Evolutionary conservation across 2,888 invertebrate genomes (phyloP), one percentile per base, ranked within the genome.

Genomic region (Apoderus coryli): DNA sequence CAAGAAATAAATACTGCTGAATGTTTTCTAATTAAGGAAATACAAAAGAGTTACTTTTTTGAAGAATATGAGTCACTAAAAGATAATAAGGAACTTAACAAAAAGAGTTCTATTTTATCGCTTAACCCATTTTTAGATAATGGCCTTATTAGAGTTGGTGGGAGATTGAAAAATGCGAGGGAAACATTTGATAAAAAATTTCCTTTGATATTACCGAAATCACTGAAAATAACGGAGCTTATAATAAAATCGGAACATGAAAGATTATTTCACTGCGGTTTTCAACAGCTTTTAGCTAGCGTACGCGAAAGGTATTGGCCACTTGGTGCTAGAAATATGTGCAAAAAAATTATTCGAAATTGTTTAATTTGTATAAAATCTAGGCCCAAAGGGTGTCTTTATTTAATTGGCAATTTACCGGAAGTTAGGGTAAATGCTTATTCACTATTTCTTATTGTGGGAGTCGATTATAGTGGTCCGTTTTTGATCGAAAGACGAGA

Each of bases 61-160:
- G 19, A 19, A 6, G 19, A 19, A 19, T 19, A 19, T 19, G n/a
- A 19, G n/a, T 6, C 19, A 12, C 12, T 26, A 13, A n/a, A 10
- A 26, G n/a, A 11, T 7, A 14, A 13, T 10, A 31, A 27, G 7
- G 4, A 10, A 22, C 3, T 34, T 3, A 14, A 22, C 25, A 34
- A 25, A 12, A 10, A 25, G 9, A 36, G 31, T 27, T 22, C 7
- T 14, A 6, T 31, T 23, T 3, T 25, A 10, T 13, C 13, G 7
- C 15, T 36, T 10, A 31, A 34, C 11, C 36, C 34, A 10, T 36
- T 34, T 28, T 6, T 34, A 5, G 31, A 22, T 37, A 19, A n/a
- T n/a, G 40, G 37, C 2, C 22, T 48, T 9, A n/a, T 48, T 2
- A 32, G 46, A 10, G 48, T 49, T 2, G 50, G 46, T 1, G 46